Evolutionary conservation across 2,113 vertebrate genomes (phyloP).

Genomic region (Girardinichthys multiradiatus): DNA sequence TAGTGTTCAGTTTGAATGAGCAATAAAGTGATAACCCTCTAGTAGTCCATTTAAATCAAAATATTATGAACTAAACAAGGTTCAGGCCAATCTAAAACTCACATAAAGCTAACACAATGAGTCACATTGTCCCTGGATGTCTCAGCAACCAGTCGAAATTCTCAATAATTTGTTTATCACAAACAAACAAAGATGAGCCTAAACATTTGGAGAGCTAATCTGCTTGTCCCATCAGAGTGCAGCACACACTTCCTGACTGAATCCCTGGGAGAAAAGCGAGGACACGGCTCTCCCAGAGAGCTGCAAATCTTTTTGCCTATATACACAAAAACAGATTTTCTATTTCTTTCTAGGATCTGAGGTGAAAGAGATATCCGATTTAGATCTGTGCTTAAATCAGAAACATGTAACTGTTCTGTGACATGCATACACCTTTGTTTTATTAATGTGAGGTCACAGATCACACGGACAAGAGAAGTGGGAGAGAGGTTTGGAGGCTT

Average conservation of each 20-base stretch:
- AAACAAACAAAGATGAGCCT: conserved; percentile 64
- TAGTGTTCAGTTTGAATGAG: neutral
- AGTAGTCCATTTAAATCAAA: too few species aligned
- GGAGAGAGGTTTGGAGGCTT: conserved; percentile 2
- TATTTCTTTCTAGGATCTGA: neutral
- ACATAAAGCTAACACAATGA: conserved; percentile 6
- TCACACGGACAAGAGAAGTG: conserved; percentile 4
- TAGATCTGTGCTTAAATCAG: conserved; percentile 42
- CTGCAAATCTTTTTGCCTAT: conserved; percentile 12
- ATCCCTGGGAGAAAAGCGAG: conserved; percentile 39
- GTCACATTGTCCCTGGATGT: conserved; percentile 10
- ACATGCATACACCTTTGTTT: neutral
- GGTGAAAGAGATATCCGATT: conserved; percentile 10
- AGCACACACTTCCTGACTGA: conserved; percentile 68
- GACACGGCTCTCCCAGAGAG: conserved; percentile 43
- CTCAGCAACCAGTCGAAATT: conserved; percentile 20
- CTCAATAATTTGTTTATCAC: conserved; percentile 46
- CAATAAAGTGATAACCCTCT: neutral
- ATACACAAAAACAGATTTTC: conserved; percentile 12
- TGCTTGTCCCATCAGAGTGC: conserved; percentile 61
- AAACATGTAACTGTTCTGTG: neutral
- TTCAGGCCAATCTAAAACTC: conserved; percentile 17
- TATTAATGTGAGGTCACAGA: too few species aligned
- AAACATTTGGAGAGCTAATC: conserved; percentile 66
- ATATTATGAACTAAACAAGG: neutral